Conservation (phyloP, 2,113 vertebrate genomes). For the Sapajus apella region DNA sequence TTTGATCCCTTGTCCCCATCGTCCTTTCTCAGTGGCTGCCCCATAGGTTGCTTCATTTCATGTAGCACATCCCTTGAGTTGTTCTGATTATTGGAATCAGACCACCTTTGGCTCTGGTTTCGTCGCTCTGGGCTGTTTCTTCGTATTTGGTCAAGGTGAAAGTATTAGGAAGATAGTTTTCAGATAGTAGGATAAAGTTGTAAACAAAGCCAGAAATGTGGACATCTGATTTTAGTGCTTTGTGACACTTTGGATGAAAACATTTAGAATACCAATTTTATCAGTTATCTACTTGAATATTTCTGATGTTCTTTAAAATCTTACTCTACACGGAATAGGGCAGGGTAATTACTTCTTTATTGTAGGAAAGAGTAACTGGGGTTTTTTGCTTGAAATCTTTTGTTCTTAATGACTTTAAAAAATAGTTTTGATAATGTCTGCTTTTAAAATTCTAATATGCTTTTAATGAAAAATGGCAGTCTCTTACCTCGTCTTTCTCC, state of each 20-base stretch:
- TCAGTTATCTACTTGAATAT: background rate
- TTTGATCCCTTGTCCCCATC: background rate
- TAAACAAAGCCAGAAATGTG: background rate
- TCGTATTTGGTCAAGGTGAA: background rate
- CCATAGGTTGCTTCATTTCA: background rate
- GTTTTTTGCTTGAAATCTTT: conserved; percentile 14
- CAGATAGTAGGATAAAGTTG: background rate
- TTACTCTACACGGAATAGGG: background rate
- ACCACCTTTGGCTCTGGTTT: background rate
- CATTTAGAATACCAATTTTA: background rate
- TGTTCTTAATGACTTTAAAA: background rate
- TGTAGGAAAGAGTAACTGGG: background rate
- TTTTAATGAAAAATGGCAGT: conserved; percentile 19
- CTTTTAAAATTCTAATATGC: background rate
- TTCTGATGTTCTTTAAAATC: conserved; percentile 21
- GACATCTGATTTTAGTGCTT: background rate
- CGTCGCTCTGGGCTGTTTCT: background rate
- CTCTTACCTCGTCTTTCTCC: background rate
- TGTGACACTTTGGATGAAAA: background rate
- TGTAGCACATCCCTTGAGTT: background rate
- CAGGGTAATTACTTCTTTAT: background rate
- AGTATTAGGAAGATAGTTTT: background rate
- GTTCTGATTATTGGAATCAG: background rate
- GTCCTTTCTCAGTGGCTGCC: background rate
- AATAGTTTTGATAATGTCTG: background rate